phyloP scores from a whole-genome alignment of 2,113 vertebrate species.

The Sander lucioperca region DNA sequence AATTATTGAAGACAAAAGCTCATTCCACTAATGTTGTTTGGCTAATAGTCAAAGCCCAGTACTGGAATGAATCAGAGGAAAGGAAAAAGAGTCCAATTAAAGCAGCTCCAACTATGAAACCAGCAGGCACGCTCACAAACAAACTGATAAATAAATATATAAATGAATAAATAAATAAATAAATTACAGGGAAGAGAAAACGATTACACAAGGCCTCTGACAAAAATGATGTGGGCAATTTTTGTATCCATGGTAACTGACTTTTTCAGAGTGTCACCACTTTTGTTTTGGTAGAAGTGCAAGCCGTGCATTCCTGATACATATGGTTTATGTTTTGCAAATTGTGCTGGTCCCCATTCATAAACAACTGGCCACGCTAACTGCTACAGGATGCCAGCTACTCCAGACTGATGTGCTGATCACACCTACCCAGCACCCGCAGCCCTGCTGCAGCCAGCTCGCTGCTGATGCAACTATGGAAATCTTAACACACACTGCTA shows the following conservation, averaged over 20 bases:
- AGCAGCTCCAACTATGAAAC: conserved; percentile 47
- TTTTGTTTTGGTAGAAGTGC: conserved; percentile 69
- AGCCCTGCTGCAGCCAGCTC: not conserved
- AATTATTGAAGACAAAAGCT: conserved; percentile 71
- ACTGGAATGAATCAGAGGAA: conserved; percentile 47
- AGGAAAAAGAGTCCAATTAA: conserved; percentile 60
- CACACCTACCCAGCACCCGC: conserved; percentile 1
- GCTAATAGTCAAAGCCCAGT: conserved; percentile 58
- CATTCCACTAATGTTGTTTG: conserved; percentile 57
- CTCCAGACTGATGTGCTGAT: conserved; percentile 35
- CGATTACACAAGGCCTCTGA: conserved; percentile 71
- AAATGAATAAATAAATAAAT: conserved; percentile 49
- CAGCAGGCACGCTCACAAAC: conserved; percentile 41
- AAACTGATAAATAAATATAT: conserved; percentile 32
- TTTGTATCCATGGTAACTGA: conserved; percentile 84
- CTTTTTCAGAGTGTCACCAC: conserved; percentile 77
- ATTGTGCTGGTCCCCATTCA: conserved; percentile 52
- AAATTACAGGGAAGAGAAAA: conserved; percentile 53
- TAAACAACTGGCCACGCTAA: conserved; percentile 26
- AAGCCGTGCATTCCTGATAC: conserved; percentile 60
- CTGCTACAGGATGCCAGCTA: conserved; percentile 25
- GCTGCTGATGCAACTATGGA: conserved; percentile 33
- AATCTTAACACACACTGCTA: conserved; percentile 18
- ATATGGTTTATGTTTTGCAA: conserved; percentile 27
- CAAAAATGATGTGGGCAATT: conserved; percentile 80